These are phyloP conservation scores for Tachysurus fulvidraco DNA, from an alignment of 2,113 vertebrate species.

Conservation along the genomic window DNA sequence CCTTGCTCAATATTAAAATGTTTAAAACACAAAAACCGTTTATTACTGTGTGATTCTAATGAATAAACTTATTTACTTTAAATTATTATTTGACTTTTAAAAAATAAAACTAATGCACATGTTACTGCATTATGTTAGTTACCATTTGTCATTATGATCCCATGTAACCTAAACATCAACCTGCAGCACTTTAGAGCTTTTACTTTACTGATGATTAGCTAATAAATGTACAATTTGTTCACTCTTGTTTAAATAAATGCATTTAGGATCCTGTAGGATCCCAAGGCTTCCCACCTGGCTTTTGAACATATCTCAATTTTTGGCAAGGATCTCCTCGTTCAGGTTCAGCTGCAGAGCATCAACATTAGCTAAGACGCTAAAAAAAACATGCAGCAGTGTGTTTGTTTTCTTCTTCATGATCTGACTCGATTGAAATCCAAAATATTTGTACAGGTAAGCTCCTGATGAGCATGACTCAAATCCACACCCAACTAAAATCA, in stretches of 20 bases:
- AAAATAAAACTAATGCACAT: neutral
- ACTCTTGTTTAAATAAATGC: neutral
- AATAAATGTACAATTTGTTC: neutral
- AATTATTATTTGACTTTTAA: neutral
- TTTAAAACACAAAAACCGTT: neutral
- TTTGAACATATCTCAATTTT: neutral
- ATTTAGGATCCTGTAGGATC: neutral
- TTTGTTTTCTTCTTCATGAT: conserved; percentile 17
- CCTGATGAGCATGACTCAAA: neutral
- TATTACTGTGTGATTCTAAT: neutral
- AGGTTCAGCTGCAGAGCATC: conserved; percentile 16
- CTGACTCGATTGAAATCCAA: conserved; percentile 5
- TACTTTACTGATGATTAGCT: neutral
- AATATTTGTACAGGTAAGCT: conserved; percentile 22
- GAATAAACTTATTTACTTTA: too few species aligned
- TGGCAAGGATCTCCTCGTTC: neutral
- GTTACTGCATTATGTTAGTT: neutral
- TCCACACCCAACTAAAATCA: neutral
- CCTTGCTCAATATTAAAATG: neutral
- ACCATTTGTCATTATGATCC: neutral
- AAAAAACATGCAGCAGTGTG: neutral
- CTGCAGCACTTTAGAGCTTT: neutral
- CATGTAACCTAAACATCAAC: neutral
- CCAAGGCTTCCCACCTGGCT: neutral
- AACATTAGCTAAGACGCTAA: neutral